phyloP scores from a whole-genome alignment of 1,140 invertebrate genomes.

The Helicorthomorpha holstii region DNA sequence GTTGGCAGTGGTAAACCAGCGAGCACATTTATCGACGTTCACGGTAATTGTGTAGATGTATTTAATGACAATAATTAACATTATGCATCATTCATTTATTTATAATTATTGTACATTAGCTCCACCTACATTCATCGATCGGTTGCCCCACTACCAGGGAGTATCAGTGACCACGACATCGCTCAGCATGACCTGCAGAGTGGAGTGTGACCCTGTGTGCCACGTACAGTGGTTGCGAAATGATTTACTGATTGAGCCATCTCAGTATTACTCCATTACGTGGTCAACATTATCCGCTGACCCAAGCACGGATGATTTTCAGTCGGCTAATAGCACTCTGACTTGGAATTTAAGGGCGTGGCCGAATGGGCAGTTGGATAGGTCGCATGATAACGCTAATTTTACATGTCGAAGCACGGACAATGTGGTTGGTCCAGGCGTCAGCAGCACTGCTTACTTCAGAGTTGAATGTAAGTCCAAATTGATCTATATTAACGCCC shows the following conservation, averaged over 20 bases:
- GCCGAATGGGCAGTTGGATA: slow-evolving; percentile 55
- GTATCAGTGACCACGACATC: slow-evolving; percentile 50
- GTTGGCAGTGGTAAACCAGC: slow-evolving; percentile 58
- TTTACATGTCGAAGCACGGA: slow-evolving; percentile 64
- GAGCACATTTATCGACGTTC: slow-evolving; percentile 52
- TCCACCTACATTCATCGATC: slow-evolving; percentile 65
- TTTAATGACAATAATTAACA: no score
- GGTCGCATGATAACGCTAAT: slow-evolving; percentile 53
- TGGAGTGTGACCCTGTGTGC: slow-evolving; percentile 72
- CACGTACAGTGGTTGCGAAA: slow-evolving; percentile 67
- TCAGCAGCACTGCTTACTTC: slow-evolving; percentile 61
- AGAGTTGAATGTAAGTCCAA: slow-evolving; percentile 76
- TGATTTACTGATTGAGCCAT: slow-evolving; percentile 29
- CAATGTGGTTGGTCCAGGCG: slow-evolving; percentile 50
- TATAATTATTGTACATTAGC: slow-evolving; percentile 36
- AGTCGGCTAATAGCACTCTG: slow-evolving; percentile 65
- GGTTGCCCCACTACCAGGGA: slow-evolving; percentile 61
- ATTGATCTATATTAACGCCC: no score
- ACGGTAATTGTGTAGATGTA: no score
- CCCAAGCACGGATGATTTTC: slow-evolving; percentile 53
- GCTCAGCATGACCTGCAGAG: slow-evolving; percentile 63
- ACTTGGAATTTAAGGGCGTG: slow-evolving; percentile 66
- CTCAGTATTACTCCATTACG: slow-evolving; percentile 45
- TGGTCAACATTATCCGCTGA: slow-evolving; percentile 45
- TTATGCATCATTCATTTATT: no score